These are phyloP conservation scores for Poicephalus gulielmi DNA, from an alignment of 2,113 vertebrate genomes.

Conservation along the genomic window DNA sequence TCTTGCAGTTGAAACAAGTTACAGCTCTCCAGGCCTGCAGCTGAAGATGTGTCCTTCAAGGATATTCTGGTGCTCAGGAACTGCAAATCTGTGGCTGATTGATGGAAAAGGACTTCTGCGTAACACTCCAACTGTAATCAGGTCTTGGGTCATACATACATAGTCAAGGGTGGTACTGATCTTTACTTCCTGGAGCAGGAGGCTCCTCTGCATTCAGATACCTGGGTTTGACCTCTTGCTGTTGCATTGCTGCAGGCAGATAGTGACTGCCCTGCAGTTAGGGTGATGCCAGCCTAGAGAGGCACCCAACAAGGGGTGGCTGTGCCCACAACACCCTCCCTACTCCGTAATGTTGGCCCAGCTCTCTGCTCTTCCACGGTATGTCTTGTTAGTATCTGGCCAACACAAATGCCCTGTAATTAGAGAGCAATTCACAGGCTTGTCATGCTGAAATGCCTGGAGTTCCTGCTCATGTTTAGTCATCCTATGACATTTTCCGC, in stretches of 20 bases:
- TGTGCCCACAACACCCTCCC: background rate
- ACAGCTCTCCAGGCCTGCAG: background rate
- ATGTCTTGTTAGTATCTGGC: background rate
- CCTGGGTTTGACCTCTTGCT: background rate
- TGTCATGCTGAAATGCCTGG: background rate
- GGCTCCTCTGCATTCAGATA: background rate
- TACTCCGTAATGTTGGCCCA: accelerated
- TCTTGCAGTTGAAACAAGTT: background rate
- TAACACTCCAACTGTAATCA: background rate
- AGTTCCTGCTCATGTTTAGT: background rate
- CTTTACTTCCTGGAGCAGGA: background rate
- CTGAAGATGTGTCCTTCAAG: background rate
- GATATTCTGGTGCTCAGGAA: background rate
- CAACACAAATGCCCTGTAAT: background rate
- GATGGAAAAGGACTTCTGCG: background rate
- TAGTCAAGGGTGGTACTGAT: background rate
- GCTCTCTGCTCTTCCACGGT: background rate
- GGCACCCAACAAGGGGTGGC: accelerated
- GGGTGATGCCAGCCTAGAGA: background rate
- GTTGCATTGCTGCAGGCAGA: accelerated
- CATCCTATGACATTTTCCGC: background rate
- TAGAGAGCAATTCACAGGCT: background rate
- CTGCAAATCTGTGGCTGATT: background rate
- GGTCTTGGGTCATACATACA: background rate
- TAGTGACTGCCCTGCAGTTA: background rate